phyloP scores from a whole-genome alignment of 2,888 invertebrate species.

The Cheilosia urbana region DNA sequence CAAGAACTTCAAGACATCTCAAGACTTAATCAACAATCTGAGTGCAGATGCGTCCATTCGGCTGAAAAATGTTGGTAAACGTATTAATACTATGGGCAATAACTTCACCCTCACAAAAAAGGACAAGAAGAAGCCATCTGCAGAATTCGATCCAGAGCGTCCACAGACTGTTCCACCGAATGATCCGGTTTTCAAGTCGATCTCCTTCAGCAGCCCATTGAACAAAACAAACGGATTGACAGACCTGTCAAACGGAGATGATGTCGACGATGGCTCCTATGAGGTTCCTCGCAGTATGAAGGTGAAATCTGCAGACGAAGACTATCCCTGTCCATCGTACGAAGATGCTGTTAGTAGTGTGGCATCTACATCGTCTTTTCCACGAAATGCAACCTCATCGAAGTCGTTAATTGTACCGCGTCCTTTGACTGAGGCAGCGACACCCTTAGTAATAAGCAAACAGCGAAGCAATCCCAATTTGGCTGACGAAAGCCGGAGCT shows the following conservation, averaged over 20 bases:
- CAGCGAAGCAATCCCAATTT: slow-evolving; percentile 73
- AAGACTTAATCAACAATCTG: slow-evolving; percentile 80
- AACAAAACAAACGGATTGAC: slow-evolving; percentile 78
- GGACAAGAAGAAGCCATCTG: slow-evolving; percentile 29
- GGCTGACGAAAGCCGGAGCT: slow-evolving; percentile 49
- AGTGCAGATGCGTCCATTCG: slow-evolving; percentile 80
- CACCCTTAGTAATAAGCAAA: slow-evolving; percentile 71
- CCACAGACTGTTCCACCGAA: slow-evolving; percentile 82
- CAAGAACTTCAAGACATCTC: slow-evolving; percentile 82
- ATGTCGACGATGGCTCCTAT: slow-evolving; percentile 79
- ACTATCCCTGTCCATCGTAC: slow-evolving; percentile 80
- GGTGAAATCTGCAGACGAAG: slow-evolving; percentile 67
- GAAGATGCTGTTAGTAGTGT: slow-evolving; percentile 79
- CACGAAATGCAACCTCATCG: slow-evolving; percentile 67
- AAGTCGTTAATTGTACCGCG: slow-evolving; percentile 76
- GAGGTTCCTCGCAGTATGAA: slow-evolving; percentile 81
- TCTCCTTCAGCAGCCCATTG: slow-evolving; percentile 82
- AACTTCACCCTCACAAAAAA: slow-evolving; percentile 79
- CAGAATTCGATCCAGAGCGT: slow-evolving; percentile 79
- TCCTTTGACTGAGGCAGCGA: slow-evolving; percentile 77
- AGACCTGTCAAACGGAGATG: slow-evolving; percentile 77
- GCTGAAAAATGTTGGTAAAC: slow-evolving; percentile 80
- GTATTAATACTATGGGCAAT: slow-evolving; percentile 78
- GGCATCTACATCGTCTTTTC: slow-evolving; percentile 35
- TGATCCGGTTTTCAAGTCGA: slow-evolving; percentile 82